Conservation (phyloP, 2,113 vertebrate genomes). For the Apeltes quadracus region DNA sequence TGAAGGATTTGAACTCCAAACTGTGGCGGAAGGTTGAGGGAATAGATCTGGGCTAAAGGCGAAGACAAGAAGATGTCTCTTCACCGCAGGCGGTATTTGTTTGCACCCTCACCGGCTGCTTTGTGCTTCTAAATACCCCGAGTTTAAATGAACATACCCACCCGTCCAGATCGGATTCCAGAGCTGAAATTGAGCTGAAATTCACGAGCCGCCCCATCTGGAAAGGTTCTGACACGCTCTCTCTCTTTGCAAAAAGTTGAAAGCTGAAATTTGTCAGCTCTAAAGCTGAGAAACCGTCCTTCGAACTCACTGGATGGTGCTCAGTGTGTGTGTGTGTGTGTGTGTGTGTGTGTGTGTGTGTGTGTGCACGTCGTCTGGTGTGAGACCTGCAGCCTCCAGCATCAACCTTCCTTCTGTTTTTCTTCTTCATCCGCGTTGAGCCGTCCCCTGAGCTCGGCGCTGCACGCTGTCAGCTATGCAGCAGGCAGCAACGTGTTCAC, state of each 20-base stretch:
- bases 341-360: not conserved
- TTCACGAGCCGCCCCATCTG: constrained; percentile 7
- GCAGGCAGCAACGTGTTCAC: not conserved
- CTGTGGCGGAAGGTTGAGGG: not conserved
- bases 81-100: not conserved
- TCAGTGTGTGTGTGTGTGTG: not conserved
- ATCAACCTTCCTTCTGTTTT: constrained; percentile 5
- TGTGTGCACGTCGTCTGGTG: not conserved
- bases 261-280: not conserved
- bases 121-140: constrained; percentile 13
- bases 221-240: not conserved
- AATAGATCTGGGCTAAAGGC: not conserved
- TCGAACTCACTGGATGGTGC: not conserved
- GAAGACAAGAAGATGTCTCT: not conserved
- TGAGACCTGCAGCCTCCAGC: constrained; percentile 4
- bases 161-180: not conserved
- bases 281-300: not conserved
- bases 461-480: constrained; percentile 25
- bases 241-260: constrained; percentile 3
- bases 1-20: not conserved
- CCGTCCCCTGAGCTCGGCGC: constrained; percentile 6
- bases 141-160: constrained; percentile 16
- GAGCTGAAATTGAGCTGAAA: not conserved
- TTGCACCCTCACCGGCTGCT: constrained; percentile 1
- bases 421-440: not conserved